Percentiles rank a stretch among this genome's conserved stretches.
These are phyloP conservation scores for Achlya flavicornis DNA, from an alignment of 2,888 invertebrate genomes.

Conservation along the genomic window DNA sequence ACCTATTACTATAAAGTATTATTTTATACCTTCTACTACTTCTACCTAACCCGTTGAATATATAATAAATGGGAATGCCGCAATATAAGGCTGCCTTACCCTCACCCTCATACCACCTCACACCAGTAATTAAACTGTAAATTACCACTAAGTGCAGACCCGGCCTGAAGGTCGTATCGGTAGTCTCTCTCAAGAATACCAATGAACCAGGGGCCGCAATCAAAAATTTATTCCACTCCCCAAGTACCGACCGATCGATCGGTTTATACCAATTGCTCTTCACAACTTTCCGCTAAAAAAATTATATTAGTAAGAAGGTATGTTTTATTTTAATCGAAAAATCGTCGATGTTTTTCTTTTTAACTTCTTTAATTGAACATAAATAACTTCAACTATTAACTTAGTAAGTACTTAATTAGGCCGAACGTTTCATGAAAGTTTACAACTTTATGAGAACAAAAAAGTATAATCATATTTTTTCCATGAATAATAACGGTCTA, in stretches of 20 bases:
- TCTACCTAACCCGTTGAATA: not conserved
- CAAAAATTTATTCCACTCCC: constrained; percentile 63
- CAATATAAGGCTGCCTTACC: constrained; percentile 13
- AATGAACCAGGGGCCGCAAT: constrained; percentile 68
- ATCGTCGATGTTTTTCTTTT: not conserved
- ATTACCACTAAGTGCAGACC: constrained; percentile 76
- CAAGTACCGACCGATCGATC: constrained; percentile 32
- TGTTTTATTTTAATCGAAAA: not conserved
- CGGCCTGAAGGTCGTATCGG: constrained; percentile 73
- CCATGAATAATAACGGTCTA: not conserved
- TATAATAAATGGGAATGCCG: not conserved
- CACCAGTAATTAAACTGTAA: constrained; percentile 79
- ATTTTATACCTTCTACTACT: no score
- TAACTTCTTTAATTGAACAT: constrained; percentile 25
- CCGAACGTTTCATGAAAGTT: no score
- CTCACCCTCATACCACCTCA: constrained; percentile 43
- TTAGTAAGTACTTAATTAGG: constrained; percentile 24
- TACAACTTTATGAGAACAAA: constrained; percentile 15
- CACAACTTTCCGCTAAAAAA: constrained; percentile 5
- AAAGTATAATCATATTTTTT: constrained; percentile 4
- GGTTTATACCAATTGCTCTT: constrained; percentile 38
- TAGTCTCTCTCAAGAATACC: constrained; percentile 63
- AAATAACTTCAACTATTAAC: constrained; percentile 17
- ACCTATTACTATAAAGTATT: no score
- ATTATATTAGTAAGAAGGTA: not conserved